Evolutionary conservation across 2,113 vertebrate genomes (phyloP), one percentile per base, ranked within the genome.

Genomic region (Neogale vison): DNA sequence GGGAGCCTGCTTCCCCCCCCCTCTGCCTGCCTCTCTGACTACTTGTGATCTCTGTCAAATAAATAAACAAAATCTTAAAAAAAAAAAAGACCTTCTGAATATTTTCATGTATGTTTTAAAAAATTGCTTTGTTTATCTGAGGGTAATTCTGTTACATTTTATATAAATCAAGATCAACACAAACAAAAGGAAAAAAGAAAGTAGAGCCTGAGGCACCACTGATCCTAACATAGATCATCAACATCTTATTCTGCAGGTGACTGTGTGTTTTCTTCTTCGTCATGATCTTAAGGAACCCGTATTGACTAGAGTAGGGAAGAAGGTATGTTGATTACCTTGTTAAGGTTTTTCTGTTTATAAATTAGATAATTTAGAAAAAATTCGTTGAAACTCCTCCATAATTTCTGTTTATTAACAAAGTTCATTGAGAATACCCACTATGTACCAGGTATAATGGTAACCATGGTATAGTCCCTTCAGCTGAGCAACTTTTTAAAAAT

Each of bases 141-240:
- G 83, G 52, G 63, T 91, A 39, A 90, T 61, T 93, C 3, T 63
- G 47, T 29, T 45, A 55, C 84, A 47, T 45, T 59, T 98, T 97
- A 12, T 97, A 85, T 96, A 77, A 97, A 6, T 80, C 26, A 31
- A 96, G 99, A 99, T 99, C 82, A 98, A 98, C 96, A 99, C 99
- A 92, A 99, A 99, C 97, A 98, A 87, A 87, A 99, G 99, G 84
- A 98, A 98, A 36, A 99, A 99, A 97, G 99, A 99, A 34, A 99
- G 99, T 96, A 99, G 99, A 90, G 99, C 99, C 97, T 98, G 99
- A 98, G 99, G 99, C 1, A 99, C 99, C 7, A 99, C 99, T 0
- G 63, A 98, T 18, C 99, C 99, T n/a, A 98, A 99, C 57, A 98
- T 4, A 65, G 80, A 76, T 86, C 80, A 74, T 12, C 42, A 36